Evolutionary conservation across 2,888 invertebrate genomes (phyloP), one percentile per base, ranked within the genome.

Genomic region (Hyposoter dolosus): DNA sequence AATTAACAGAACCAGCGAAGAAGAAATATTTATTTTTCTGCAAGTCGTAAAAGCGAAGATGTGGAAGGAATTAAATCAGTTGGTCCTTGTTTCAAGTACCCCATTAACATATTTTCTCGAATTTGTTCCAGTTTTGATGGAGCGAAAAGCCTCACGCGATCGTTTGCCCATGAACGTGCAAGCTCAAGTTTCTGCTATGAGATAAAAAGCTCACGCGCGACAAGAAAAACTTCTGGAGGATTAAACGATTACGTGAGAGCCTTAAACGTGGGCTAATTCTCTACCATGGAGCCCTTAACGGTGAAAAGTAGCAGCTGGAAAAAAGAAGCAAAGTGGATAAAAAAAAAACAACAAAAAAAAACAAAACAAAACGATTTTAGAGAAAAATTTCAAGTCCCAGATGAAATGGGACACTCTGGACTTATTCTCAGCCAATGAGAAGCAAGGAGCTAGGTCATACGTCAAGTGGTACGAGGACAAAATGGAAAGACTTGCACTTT

Each of bases 371-470:
- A 35, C 6, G 35, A 28, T 56, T 56, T 23, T 56, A 12, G 23
- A 56, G 56, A 28, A 56, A 56, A 56, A 56, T 56, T 23, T 40
- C 47, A 65, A 47, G n/a, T 45, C 19, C 43, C n/a, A 65, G 45
- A n/a, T 56, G 23, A 56, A 56, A 56, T 56, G 7, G 3, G 4
- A 56, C 56, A 23, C 56, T 56, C 56, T 23, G 43, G 45, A 4
- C 65, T 76, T 47, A 35, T 76, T 45, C 32, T 32, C 65, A 65
- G 45, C 65, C 43, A 69, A 78, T 56, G 23, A 79, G 32, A 23
- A 60, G 60, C 69, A 60, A 69, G 17, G 56, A 35, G 35, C 35
- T 35, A 32, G 12, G 60, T 60, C 78, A 69, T 66, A 65, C 32
- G 35, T 76, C 35, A 50, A 12, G 15, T 12, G 7, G 50, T 19